Base-by-base conservation (phyloP, 2,888 invertebrate species). In the Macropis europaea region DNA sequence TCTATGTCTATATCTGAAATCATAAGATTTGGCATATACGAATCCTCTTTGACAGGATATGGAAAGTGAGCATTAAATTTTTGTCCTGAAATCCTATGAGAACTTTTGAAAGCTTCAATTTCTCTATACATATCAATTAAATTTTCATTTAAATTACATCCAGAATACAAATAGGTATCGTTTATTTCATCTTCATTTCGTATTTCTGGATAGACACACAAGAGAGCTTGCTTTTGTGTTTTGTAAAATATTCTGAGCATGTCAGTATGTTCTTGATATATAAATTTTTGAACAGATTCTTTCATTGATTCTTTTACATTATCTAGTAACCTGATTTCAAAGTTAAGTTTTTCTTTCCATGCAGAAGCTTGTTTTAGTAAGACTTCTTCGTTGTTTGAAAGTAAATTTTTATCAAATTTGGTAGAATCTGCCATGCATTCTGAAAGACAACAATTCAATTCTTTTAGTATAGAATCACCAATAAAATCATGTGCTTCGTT, bases 161-260 rank as follows among this genome's bases (percentile, higher is more conserved):
- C 72, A 9, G 76, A 82, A 47, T 81, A 81, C n/a, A 62, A 59
- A 43, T 87, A 87, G 4, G 84, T 87, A 15, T 82, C 79, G 7
- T 81, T 64, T n/a, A 86, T 71, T 62, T 88, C 87, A n/a, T 75
- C 60, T 0, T 87, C 87, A 53, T 74, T 84, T 32, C 84, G 82
- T 57, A 86, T 62, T 71, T 88, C 86, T 24, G 88, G 88, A 70
- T 86, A 88, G 53, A 87, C 66, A 32, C 80, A 84, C 15, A 86
- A 63, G 0, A 87, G 57, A n/a, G 88, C 87, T 22, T 79, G 83
- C 48, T 83, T 86, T 32, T 89, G 89, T 3, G 85, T 76, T 13
- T 64, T 47, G 11, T 85, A 73, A 22, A 87, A 88, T 13, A 24
- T 72, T 60, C 48, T 71, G 6, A 88, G 48, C 2, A 83, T 68